These are phyloP conservation scores for Timema cristinae DNA, from an alignment of 2,888 invertebrate species.

Conservation along the genomic window DNA sequence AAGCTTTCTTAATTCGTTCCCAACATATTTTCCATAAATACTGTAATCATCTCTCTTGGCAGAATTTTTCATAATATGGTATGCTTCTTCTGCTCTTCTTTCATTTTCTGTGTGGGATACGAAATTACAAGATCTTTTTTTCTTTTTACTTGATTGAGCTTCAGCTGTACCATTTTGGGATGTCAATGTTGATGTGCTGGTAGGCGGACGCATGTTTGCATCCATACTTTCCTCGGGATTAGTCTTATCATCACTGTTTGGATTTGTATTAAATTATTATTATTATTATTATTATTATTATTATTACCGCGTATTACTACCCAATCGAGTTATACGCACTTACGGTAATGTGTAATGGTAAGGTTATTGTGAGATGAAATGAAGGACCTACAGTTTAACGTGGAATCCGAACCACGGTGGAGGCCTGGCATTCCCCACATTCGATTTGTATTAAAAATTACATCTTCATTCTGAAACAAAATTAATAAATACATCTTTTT, in stretches of 20 bases:
- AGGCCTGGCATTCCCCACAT: no score
- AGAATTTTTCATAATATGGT: background rate
- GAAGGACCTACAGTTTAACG: no score
- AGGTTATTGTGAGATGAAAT: no score
- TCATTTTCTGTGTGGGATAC: background rate
- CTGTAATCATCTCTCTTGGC: background rate
- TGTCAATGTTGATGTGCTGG: background rate
- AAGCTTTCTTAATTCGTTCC: background rate
- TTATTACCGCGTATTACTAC: no score
- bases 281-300: no score
- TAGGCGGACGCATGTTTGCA: background rate
- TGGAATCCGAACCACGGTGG: no score
- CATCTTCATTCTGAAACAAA: background rate
- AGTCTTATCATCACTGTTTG: background rate
- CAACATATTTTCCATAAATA: background rate
- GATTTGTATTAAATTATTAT: no score
- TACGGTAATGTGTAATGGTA: no score
- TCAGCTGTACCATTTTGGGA: background rate
- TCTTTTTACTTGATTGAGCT: background rate
- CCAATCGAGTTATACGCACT: no score
- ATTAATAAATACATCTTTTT: background rate
- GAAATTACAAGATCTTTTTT: background rate
- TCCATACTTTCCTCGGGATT: background rate
- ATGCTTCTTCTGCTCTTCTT: background rate
- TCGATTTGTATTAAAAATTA: background rate